Percentiles rank a stretch among this genome's conserved stretches.
Conservation (phyloP, 1,140 invertebrate species). For the Nomia melanderi region DNA sequence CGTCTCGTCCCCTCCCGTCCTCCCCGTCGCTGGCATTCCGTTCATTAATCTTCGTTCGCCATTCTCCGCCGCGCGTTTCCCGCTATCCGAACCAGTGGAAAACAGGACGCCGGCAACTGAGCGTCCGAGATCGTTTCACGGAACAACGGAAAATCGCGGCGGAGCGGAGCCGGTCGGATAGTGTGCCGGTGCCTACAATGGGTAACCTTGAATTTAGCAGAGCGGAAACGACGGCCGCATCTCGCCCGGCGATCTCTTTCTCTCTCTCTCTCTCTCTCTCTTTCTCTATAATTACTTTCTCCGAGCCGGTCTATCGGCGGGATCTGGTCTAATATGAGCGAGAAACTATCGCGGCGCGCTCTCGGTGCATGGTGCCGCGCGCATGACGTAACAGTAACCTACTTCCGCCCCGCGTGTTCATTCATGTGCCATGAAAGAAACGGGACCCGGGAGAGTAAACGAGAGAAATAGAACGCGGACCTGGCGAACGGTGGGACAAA, state of each 20-base stretch:
- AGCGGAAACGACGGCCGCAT: constrained; percentile 70
- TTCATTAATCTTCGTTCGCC: no score
- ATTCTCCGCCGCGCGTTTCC: no score
- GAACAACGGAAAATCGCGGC: no score
- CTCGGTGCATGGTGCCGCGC: constrained; percentile 38
- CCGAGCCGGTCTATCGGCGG: constrained; percentile 65
- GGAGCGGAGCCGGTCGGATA: no score
- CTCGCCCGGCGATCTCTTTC: constrained; percentile 23
- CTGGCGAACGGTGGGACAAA: constrained; percentile 18
- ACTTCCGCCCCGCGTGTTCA: constrained; percentile 70
- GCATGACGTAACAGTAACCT: constrained; percentile 75
- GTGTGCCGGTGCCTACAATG: constrained; percentile 58
- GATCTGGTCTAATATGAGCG: constrained; percentile 72
- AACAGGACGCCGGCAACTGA: no score
- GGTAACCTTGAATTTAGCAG: constrained; percentile 77
- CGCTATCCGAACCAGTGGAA: no score
- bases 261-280: constrained; percentile 62
- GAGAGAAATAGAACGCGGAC: constrained; percentile 40
- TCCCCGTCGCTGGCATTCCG: no score
- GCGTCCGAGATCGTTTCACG: no score
- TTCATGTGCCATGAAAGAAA: constrained; percentile 67
- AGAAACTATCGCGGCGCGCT: constrained; percentile 64
- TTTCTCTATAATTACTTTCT: constrained; percentile 78
- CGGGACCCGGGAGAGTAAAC: constrained; percentile 25
- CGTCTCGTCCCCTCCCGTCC: no score